A percentile compares a stretch with the other conserved stretches of the same genome.
Evolutionary conservation across 2,888 invertebrate species (phyloP).

Genomic region (Catonia carolina): DNA sequence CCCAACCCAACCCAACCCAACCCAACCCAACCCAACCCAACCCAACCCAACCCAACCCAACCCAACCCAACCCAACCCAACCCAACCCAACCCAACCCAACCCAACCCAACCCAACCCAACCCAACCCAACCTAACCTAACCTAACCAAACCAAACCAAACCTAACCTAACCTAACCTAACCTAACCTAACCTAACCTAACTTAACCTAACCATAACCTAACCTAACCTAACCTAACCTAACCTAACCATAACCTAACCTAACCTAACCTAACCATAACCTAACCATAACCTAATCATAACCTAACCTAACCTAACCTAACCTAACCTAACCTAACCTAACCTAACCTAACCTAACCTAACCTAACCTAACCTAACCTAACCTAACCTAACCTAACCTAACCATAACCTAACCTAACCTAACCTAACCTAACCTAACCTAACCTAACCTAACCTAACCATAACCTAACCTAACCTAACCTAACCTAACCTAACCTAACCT

Average conservation of each 20-base stretch:
- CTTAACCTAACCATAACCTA: too few species aligned
- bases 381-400: too few species aligned
- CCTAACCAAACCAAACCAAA: not conserved
- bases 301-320: conserved; percentile 24
- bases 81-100: conserved; percentile 16
- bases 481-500: conserved; percentile 27
- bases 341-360: conserved; percentile 27
- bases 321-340: conserved; percentile 23
- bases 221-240: too few species aligned
- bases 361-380: conserved; percentile 25
- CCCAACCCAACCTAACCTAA: conserved; percentile 13
- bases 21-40: conserved; percentile 20
- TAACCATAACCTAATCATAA: too few species aligned
- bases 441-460: too few species aligned
- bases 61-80: conserved; percentile 13
- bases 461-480: conserved; percentile 27
- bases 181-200: conserved; percentile 21
- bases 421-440: conserved; percentile 27
- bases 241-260: too few species aligned
- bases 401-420: too few species aligned
- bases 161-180: conserved; percentile 14
- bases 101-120: conserved; percentile 15
- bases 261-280: too few species aligned
- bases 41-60: conserved; percentile 13
- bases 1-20: conserved; percentile 21